These are phyloP conservation scores for Actinernus sp. DNA, from an alignment of 92 coral and sea anemone genomes.

Conservation along the genomic window DNA sequence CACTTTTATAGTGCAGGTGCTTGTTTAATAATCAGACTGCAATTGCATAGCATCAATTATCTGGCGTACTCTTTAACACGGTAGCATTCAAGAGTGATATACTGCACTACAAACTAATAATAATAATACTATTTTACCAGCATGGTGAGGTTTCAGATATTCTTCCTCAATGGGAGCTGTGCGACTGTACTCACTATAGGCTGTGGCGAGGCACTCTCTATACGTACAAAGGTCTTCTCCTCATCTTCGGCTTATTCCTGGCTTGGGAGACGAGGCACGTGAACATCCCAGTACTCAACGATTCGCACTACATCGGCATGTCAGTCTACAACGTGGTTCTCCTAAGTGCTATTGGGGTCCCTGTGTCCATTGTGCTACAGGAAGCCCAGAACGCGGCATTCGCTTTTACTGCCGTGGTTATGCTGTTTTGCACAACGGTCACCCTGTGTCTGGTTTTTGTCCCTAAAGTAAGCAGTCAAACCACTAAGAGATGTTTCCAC, in stretches of 20 bases:
- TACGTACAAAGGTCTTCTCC: too few species aligned
- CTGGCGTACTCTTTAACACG: too few species aligned
- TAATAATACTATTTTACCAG: too few species aligned
- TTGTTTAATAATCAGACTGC: too few species aligned
- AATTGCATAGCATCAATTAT: too few species aligned
- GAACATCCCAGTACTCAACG: too few species aligned
- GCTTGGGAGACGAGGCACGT: too few species aligned
- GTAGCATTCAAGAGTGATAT: too few species aligned
- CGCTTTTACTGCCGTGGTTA: slow-evolving; percentile 41
- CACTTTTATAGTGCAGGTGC: too few species aligned
- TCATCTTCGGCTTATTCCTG: too few species aligned
- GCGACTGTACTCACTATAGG: slow-evolving; percentile 69
- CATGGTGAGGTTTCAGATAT: slow-evolving; percentile 39
- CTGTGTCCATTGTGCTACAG: slow-evolving; percentile 45
- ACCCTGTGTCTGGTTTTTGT: slow-evolving; percentile 67
- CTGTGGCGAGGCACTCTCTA: slow-evolving; percentile 70
- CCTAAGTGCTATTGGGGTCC: slow-evolving; percentile 57
- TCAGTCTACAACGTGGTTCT: slow-evolving; percentile 79
- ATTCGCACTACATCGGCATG: slow-evolving; percentile 79
- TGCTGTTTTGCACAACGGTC: slow-evolving; percentile 66
- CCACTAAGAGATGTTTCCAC: neutral
- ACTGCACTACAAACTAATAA: too few species aligned
- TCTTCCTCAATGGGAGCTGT: slow-evolving; percentile 60
- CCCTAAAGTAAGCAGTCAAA: slow-evolving; percentile 48
- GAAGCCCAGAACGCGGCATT: slow-evolving; percentile 46